These are phyloP conservation scores for Pilophorus perplexus DNA, from an alignment of 2,888 invertebrate genomes.

Conservation along the genomic window DNA sequence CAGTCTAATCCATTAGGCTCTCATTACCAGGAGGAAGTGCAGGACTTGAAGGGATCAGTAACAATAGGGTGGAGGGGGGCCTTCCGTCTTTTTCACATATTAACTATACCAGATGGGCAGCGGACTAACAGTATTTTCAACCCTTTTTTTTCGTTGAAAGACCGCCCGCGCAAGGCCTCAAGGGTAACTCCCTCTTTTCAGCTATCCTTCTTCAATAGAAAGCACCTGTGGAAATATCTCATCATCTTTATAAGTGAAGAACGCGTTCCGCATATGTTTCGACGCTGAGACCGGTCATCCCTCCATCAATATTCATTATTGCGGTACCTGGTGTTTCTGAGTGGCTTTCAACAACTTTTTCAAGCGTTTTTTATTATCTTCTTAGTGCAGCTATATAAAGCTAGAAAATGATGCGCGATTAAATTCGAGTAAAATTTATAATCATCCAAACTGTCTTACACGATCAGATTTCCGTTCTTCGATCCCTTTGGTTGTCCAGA, in stretches of 20 bases:
- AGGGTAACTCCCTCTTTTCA: neutral
- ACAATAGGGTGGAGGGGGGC: too few relatives aligned
- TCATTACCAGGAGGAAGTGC: constrained; percentile 36
- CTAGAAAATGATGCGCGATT: too few relatives aligned
- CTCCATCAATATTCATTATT: constrained; percentile 7
- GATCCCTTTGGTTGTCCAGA: too few relatives aligned
- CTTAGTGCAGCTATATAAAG: too few relatives aligned
- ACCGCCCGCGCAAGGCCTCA: constrained; percentile 18
- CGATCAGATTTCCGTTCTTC: too few relatives aligned
- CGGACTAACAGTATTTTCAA: constrained; percentile 24
- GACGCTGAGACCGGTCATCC: too few relatives aligned
- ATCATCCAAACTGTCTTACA: too few relatives aligned
- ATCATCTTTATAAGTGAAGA: constrained; percentile 17
- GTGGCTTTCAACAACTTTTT: constrained; percentile 3
- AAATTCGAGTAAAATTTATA: too few relatives aligned
- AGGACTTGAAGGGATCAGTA: too few relatives aligned
- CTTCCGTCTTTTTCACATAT: constrained; percentile 26
- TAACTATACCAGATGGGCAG: constrained; percentile 36
- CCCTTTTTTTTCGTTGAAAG: constrained; percentile 25
- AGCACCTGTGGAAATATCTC: constrained; percentile 32
- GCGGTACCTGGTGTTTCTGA: constrained; percentile 8
- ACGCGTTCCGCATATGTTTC: constrained; percentile 1
- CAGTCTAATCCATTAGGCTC: constrained; percentile 37
- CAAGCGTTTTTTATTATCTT: too few relatives aligned
- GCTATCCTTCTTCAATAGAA: neutral